Base-by-base conservation (phyloP, 2,797 vertebrate species). In the Sebastes nivosus region DNA sequence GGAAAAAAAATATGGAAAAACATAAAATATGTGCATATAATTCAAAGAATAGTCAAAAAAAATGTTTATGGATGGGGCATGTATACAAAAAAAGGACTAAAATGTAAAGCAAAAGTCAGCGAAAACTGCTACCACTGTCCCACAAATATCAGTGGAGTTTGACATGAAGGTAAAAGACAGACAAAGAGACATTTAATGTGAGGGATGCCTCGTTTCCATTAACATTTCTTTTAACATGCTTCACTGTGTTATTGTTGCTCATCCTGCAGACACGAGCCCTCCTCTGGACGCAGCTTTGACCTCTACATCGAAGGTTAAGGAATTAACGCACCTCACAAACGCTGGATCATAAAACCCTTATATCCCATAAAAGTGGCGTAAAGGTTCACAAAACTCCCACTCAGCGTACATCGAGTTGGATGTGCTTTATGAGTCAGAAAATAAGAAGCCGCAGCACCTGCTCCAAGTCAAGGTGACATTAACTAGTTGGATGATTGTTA, bases 361-460 rank as follows among this genome's bases (percentile, higher is more conserved):
- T 25, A 66, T 38, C 80, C 70, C 65, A 88, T 88, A 88, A 92
- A 90, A 85, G 52, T 22, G 27, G 72, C 34, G 55, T 80, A 81
- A 89, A 89, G 81, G 75, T 79, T 88, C 87, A 88, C 87, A 84
- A 74, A 88, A 79, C 79, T 70, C 83, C 79, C 77, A 52, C 66
- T 72, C 84, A 80, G 84, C 80, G n/a, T 22, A 52, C 55, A 70
- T 50, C 59, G 20, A 67, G 76, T 76, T 52, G 50, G 77, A 80
- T 85, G 88, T 29, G 82, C 54, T 92, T 92, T 93, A 91, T 91
- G 92, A 92, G 74, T 91, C 90, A 89, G 89, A 92, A 90, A 90
- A 93, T 90, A 83, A 87, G 88, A 80, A 86, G 80, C 80, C 64
- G 83, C 69, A 81, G 82, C 88, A 84, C 83, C 88, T 88, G 91